Conservation (phyloP, 2,113 vertebrate genomes). For the Apodemus speciosus region DNA sequence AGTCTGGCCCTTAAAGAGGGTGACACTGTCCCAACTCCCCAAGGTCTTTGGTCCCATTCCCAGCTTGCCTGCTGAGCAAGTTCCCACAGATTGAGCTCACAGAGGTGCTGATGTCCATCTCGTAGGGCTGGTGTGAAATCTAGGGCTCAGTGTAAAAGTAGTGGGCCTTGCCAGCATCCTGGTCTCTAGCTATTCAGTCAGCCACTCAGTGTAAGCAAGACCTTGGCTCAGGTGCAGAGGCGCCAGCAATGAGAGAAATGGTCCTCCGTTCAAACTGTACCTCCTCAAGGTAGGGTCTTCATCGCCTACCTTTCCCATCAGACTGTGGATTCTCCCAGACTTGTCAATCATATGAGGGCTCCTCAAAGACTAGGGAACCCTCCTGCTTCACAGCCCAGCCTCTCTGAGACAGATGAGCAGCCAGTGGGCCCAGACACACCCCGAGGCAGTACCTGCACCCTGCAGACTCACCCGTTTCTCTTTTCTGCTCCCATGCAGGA, state of each 20-base stretch:
- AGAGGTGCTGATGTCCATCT: background rate
- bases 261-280: background rate
- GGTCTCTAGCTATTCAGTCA: background rate
- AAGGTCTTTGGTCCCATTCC: no score
- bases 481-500: conserved; percentile 81
- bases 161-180: background rate
- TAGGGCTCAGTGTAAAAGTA: background rate
- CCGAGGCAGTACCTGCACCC: background rate
- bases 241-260: background rate
- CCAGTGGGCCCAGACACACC: fast-evolving
- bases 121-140: background rate
- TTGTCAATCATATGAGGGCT: background rate
- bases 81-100: background rate
- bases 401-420: background rate
- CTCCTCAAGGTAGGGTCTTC: background rate
- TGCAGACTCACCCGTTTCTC: background rate
- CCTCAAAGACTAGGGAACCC: background rate
- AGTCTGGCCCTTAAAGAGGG: background rate
- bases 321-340: no score
- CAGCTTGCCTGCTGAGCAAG: background rate
- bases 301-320: background rate
- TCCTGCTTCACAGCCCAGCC: background rate
- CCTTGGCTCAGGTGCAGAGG: background rate
- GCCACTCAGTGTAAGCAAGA: background rate
- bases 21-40: background rate